Evolutionary conservation across 2,113 vertebrate species (phyloP).

Genomic region (Lichenostomus cassidix): DNA sequence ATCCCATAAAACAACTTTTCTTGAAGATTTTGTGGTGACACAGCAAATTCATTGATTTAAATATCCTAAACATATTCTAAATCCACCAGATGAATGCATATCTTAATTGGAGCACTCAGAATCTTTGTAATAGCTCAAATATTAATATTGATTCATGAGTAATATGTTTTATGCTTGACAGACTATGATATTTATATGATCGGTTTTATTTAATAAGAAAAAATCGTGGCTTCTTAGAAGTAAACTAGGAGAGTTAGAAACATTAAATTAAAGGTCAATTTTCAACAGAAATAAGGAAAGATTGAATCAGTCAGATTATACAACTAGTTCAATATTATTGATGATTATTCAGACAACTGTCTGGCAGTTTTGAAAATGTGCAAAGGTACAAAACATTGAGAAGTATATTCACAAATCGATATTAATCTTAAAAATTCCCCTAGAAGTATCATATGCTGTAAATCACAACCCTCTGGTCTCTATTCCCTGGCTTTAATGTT

Average conservation of each 20-base stretch:
- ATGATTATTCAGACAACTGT: not conserved
- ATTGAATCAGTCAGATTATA: not conserved
- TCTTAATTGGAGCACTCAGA: constrained; percentile 19
- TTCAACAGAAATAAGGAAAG: not conserved
- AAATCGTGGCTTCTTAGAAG: not conserved
- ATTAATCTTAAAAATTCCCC: not conserved
- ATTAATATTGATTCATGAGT: constrained; percentile 13
- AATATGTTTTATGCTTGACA: not conserved
- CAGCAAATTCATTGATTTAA: constrained; percentile 14
- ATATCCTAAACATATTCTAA: not conserved
- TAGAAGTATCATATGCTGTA: not conserved
- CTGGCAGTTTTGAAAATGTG: not conserved
- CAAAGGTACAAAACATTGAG: not conserved
- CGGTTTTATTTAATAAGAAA: constrained; percentile 13
- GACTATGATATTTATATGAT: not conserved
- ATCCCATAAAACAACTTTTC: not conserved
- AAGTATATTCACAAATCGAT: not conserved
- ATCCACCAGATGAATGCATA: not conserved
- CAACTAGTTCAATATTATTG: not conserved
- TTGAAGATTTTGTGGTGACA: not conserved
- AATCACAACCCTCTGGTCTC: not conserved
- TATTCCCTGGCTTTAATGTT: not conserved
- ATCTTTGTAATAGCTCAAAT: constrained; percentile 13
- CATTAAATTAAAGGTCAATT: not conserved
- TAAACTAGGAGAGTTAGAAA: not conserved